Base-by-base conservation (phyloP, 2,113 vertebrate species). In the Perccottus glenii region DNA sequence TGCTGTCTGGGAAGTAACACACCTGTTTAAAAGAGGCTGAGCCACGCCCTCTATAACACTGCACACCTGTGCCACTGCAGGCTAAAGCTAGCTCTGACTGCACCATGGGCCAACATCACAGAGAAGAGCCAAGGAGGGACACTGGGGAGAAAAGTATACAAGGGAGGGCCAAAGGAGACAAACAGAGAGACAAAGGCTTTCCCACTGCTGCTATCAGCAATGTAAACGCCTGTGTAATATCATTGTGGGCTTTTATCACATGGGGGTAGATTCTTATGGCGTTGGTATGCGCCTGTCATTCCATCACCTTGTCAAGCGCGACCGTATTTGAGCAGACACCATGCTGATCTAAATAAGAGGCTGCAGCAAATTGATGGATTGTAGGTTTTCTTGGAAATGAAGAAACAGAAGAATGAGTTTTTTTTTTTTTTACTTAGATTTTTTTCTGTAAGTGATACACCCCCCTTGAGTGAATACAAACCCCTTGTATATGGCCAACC, bases 61-160 rank as follows among this genome's bases (percentile, higher is more conserved):
- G 82, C 87, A 89, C 88, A 91, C 88, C 87, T 90, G 88, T 85
- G 84, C 83, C 68, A 82, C 85, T 91, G 83, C 88, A 79, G 85
- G 83, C 79, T 83, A 87, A 71, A 81, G 71, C 80, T 77, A 72
- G 70, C 80, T 82, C 62, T 82, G 78, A 70, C 53, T 43, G 65
- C 78, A 67, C 82, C 73, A 85, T 70, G 42, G 88, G 85, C 84
- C 80, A 83, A 81, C 80, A 81, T 83, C 67, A 86, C 32, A 80
- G 73, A 81, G 82, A 52, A 68, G 56, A 60, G 45, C 44, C 57
- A 46, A 46, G 40, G 61, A 81, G 57, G 40, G 53, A 62, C 49
- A 57, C 38, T 58, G 69, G 76, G 74, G 73, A 85, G 70, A 76
- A 47, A 27, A 14, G 64, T 61, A 72, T 48, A 44, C 19, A 67